Evolutionary conservation across 53 echinoderm and acorn worm genomes (phyloP).

Genomic region (Temnopleurus reevesii): DNA sequence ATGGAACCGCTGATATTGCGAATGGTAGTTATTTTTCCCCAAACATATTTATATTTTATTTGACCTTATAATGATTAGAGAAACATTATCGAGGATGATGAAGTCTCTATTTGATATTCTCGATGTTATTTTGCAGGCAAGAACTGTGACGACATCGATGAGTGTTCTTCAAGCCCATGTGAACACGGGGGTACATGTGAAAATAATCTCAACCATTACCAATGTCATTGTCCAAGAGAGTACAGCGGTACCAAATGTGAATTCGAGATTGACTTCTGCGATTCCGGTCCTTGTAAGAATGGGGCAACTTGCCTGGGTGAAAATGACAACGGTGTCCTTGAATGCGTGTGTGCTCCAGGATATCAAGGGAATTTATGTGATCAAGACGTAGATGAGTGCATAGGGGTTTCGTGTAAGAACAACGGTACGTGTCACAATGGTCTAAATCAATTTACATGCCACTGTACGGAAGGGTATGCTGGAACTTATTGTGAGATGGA

Average conservation of each 20-base stretch:
- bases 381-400: constrained; percentile 30
- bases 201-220: constrained; percentile 7
- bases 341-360: constrained; percentile 26
- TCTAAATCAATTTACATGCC: not conserved
- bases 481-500: constrained; percentile 27
- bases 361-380: not conserved
- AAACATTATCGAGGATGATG: too few species aligned
- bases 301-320: constrained; percentile 30
- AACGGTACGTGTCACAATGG: constrained; percentile 28
- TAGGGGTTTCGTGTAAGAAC: not conserved
- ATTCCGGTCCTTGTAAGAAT: not conserved
- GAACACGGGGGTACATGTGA: constrained; percentile 43
- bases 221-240: not conserved
- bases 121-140: constrained; percentile 47
- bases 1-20: too few species aligned
- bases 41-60: too few species aligned
- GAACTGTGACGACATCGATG: constrained; percentile 34
- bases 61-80: too few species aligned
- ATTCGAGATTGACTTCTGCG: constrained; percentile 44
- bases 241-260: constrained; percentile 40
- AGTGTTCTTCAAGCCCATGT: constrained; percentile 41
- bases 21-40: not conserved
- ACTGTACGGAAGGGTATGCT: not conserved
- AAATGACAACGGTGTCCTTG: not conserved
- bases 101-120: too few species aligned